Base-by-base conservation (phyloP, 2,888 invertebrate genomes). In the Agrochola macilenta region DNA sequence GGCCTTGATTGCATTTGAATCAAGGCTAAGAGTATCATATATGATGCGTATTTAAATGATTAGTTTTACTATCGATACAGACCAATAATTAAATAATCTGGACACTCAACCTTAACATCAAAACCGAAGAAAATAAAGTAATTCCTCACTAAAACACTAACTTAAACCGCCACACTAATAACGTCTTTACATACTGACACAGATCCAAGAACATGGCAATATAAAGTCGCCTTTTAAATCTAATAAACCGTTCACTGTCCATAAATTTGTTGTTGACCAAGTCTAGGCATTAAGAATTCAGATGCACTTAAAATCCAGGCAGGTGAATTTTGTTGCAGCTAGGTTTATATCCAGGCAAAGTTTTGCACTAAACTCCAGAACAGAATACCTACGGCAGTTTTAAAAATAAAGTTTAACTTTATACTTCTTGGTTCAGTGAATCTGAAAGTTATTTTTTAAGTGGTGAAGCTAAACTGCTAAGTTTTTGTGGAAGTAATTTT, bases 291-390 rank as follows among this genome's bases (percentile, higher is more conserved):
- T 80, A 89, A 87, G 70, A 84, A 89, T 89, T 87, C 88, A 89
- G 82, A 66, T 82, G 82, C 86, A 86, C 87, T 89, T 87, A 87
- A 87, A 89, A 88, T 89, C 87, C 74, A 70, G 65, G 52, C 79
- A 83, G 85, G 81, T 83, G 78, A 79, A 69, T 75, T 79, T 69
- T 63, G 66, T 71, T 81, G 69, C 82, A 74, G 65, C 58, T 68
- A 71, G 75, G 43, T 83, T 73, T 80, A 84, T 83, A 83, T 74
- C 75, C 68, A 63, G 72, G 49, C 61, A 71, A 86, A 88, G 63
- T 88, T 87, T 58, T 26, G 52, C 69, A 79, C 78, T 78, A 79
- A 82, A 76, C 78, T 76, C 65, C 61, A 65, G 76, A 76, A 78
- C 79, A 79, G 73, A 83, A 80, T 77, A 35, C 35, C 35, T 35